Percentiles rank a stretch among this genome's conserved stretches.
These are phyloP conservation scores for Oostethus manadensis DNA, from an alignment of 2,113 vertebrate species.

Conservation along the genomic window DNA sequence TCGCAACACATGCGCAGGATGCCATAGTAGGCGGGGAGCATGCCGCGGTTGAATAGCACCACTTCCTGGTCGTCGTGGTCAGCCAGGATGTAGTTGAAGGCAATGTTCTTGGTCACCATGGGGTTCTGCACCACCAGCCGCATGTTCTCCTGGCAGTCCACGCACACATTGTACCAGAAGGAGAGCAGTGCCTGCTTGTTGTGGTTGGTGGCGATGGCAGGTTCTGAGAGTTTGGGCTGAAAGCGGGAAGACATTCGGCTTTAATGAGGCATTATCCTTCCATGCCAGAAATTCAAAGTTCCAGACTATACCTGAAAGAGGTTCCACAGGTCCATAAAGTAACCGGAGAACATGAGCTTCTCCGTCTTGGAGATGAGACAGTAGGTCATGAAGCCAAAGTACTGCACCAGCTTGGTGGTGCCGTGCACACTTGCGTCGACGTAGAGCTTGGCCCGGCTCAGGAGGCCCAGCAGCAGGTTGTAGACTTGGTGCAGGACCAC, in stretches of 20 bases:
- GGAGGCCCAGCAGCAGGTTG: conserved; percentile 90
- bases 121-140: conserved; percentile 98
- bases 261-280: background rate
- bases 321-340: conserved; percentile 99
- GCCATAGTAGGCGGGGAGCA: conserved; percentile 98
- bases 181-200: conserved; percentile 98
- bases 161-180: conserved; percentile 98
- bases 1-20: conserved; percentile 98
- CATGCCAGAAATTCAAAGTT: background rate
- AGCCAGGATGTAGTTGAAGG: conserved; percentile 99
- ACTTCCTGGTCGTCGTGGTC: conserved; percentile 99
- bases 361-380: conserved; percentile 99
- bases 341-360: conserved; percentile 98
- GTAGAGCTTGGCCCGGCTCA: conserved; percentile 94
- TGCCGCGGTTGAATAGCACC: conserved; percentile 98
- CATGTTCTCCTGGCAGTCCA: conserved; percentile 95
- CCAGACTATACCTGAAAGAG: conserved; percentile 79
- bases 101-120: conserved; percentile 98
- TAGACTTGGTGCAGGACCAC: conserved; percentile 98
- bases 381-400: conserved; percentile 99
- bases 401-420: conserved; percentile 97
- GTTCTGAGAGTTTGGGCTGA: conserved; percentile 95
- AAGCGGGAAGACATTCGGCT: background rate
- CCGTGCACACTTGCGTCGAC: conserved; percentile 96
- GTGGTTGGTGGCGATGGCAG: conserved; percentile 98